Conservation (phyloP, 2,888 invertebrate species). For the Lycaena phlaeas region DNA sequence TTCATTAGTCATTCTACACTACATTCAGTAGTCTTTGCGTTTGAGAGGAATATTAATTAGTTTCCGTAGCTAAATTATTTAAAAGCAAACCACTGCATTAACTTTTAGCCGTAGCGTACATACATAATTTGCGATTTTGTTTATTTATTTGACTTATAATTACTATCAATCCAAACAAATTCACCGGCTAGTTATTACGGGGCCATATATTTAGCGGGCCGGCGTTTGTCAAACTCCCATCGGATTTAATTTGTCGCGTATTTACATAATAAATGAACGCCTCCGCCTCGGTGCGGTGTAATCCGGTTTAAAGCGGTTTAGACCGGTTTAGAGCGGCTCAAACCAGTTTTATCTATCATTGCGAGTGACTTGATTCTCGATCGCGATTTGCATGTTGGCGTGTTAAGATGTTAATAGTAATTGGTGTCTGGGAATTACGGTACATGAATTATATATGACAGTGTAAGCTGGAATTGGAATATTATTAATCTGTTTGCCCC, state of each 20-base stretch:
- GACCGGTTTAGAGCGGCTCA: slow-evolving; percentile 45
- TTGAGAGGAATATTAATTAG: too few relatives aligned
- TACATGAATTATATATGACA: too few relatives aligned
- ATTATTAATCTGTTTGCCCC: too few relatives aligned
- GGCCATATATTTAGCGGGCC: slow-evolving; percentile 35
- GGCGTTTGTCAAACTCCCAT: slow-evolving; percentile 65
- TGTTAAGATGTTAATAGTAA: slow-evolving; percentile 56
- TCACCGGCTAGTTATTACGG: slow-evolving; percentile 10
- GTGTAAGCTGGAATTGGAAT: too few relatives aligned
- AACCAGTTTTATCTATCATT: slow-evolving; percentile 66
- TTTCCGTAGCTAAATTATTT: too few relatives aligned
- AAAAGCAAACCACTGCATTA: too few relatives aligned
- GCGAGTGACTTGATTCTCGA: slow-evolving; percentile 68
- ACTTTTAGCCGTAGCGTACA: too few relatives aligned
- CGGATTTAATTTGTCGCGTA: slow-evolving; percentile 71
- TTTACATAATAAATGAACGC: slow-evolving; percentile 72
- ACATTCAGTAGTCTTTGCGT: too few relatives aligned
- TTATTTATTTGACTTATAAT: too few relatives aligned
- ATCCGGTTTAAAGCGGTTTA: slow-evolving; percentile 39
- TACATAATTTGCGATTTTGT: too few relatives aligned
- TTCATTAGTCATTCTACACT: too few relatives aligned
- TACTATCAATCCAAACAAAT: slow-evolving; percentile 21
- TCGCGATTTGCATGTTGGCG: slow-evolving; percentile 64
- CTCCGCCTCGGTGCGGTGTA: slow-evolving; percentile 57
- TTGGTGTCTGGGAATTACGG: slow-evolving; percentile 26